Conservation (phyloP, 2,113 vertebrate species). For the Hippocampus guttulatus region DNA sequence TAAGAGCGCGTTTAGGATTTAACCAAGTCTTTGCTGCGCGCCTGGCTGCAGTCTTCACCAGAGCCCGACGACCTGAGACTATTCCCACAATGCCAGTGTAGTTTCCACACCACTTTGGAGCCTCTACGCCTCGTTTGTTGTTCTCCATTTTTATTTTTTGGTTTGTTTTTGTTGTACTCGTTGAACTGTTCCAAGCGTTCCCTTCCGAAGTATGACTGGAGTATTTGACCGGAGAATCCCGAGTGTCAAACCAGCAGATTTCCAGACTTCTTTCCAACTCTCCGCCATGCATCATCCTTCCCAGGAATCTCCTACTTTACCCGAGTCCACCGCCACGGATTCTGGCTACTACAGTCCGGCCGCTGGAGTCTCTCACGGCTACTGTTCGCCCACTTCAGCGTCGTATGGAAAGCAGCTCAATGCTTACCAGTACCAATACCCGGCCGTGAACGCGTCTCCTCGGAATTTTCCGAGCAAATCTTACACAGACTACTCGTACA, state of each 20-base stretch:
- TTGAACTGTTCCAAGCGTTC: conserved; percentile 21
- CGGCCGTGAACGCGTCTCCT: conserved; percentile 84
- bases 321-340: conserved; percentile 96
- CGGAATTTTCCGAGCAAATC: conserved; percentile 89
- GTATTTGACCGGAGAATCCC: conserved; percentile 96
- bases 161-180: background rate
- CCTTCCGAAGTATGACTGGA: conserved; percentile 85
- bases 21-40: conserved; percentile 96
- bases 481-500: conserved; percentile 87
- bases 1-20: conserved; percentile 99
- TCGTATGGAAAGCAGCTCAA: conserved; percentile 93
- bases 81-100: conserved; percentile 66
- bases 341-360: conserved; percentile 96
- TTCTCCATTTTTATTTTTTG: conserved; percentile 4
- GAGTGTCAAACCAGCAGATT: conserved; percentile 87
- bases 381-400: conserved; percentile 91
- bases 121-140: conserved; percentile 42
- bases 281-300: conserved; percentile 83
- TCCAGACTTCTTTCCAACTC: conserved; percentile 90
- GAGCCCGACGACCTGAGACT: conserved; percentile 68
- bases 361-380: conserved; percentile 86
- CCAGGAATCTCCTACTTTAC: conserved; percentile 98
- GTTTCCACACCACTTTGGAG: conserved; percentile 58
- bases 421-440: conserved; percentile 95
- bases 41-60: conserved; percentile 89